Evolutionary conservation across 1,140 invertebrate genomes (phyloP).

Genomic region (Drosophila hydei): DNA sequence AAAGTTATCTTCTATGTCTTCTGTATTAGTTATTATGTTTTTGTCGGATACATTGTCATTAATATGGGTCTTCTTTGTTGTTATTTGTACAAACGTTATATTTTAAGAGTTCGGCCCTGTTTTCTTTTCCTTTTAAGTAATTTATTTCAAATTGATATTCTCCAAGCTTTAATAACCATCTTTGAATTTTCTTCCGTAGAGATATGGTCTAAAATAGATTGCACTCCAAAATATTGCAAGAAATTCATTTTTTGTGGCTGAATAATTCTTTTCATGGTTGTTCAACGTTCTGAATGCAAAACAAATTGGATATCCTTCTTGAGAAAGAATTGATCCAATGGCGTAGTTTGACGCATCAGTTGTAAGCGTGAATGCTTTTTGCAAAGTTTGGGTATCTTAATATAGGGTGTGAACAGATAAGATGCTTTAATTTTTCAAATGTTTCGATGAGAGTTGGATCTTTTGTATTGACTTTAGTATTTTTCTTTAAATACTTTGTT

Average conservation of each 20-base stretch:
- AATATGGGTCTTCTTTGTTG: too few species aligned
- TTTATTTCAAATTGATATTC: slow-evolving; percentile 27
- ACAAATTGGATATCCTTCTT: slow-evolving; percentile 31
- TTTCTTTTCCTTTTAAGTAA: slow-evolving; percentile 40
- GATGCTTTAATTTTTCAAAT: slow-evolving; percentile 28
- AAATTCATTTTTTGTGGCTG: slow-evolving; percentile 12
- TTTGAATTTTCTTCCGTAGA: slow-evolving; percentile 12
- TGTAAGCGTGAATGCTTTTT: slow-evolving; percentile 15
- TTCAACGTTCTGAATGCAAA: slow-evolving; percentile 28
- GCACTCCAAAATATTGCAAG: slow-evolving; percentile 11
- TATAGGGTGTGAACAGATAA: not conserved
- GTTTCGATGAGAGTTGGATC: slow-evolving; percentile 21
- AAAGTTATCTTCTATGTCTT: slow-evolving; percentile 18
- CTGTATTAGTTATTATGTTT: slow-evolving; percentile 26
- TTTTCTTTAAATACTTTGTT: slow-evolving; percentile 29
- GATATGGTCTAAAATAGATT: slow-evolving; percentile 6
- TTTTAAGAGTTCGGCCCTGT: slow-evolving; percentile 12
- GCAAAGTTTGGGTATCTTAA: slow-evolving; percentile 9
- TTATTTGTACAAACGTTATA: slow-evolving; percentile 1
- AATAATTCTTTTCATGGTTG: not conserved
- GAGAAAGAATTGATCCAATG: slow-evolving; percentile 5
- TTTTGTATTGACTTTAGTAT: slow-evolving; percentile 20
- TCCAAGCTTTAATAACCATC: not conserved
- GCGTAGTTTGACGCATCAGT: slow-evolving; percentile 14
- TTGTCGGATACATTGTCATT: slow-evolving; percentile 15